Percentiles rank a stretch among this genome's conserved stretches.
phyloP scores from a whole-genome alignment of 2,113 vertebrate species.

The Tetraodon nigroviridis region DNA sequence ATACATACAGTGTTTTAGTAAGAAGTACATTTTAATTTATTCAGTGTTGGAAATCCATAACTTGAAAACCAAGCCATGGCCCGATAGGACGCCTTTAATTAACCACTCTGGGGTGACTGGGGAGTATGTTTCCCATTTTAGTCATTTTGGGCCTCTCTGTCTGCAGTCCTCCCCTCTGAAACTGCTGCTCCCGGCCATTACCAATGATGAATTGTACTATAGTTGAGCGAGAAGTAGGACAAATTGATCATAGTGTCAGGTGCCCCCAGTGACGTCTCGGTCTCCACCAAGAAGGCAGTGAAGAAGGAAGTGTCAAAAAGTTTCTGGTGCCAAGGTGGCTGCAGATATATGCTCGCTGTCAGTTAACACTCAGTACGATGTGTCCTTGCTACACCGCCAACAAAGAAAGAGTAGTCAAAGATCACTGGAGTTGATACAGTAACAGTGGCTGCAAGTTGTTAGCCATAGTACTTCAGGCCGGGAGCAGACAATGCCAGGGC shows the following conservation, averaged over 20 bases:
- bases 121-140: conserved; percentile 71
- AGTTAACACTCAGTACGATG: conserved; percentile 43
- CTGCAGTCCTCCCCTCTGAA: conserved; percentile 59
- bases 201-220: conserved; percentile 79
- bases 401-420: conserved; percentile 25
- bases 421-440: conserved; percentile 45
- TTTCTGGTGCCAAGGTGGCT: conserved; percentile 60
- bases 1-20: conserved; percentile 10
- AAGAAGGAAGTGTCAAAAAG: conserved; percentile 70
- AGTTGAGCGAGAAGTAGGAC: conserved; percentile 78
- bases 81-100: conserved; percentile 72
- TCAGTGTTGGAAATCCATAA: not conserved
- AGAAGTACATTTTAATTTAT: not conserved
- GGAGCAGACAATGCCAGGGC: conserved; percentile 40
- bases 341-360: conserved; percentile 72
- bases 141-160: conserved; percentile 66
- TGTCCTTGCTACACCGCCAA: conserved; percentile 60
- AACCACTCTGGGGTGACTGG: conserved; percentile 55
- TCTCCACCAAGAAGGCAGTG: conserved; percentile 65
- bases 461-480: conserved; percentile 43
- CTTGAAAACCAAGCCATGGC: conserved; percentile 34
- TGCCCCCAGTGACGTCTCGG: conserved; percentile 74
- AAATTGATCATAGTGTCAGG: conserved; percentile 81
- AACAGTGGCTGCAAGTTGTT: conserved; percentile 45
- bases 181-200: conserved; percentile 67